phyloP scores from a whole-genome alignment of 2,888 invertebrate species.

The Sphecodes monilicornis region DNA sequence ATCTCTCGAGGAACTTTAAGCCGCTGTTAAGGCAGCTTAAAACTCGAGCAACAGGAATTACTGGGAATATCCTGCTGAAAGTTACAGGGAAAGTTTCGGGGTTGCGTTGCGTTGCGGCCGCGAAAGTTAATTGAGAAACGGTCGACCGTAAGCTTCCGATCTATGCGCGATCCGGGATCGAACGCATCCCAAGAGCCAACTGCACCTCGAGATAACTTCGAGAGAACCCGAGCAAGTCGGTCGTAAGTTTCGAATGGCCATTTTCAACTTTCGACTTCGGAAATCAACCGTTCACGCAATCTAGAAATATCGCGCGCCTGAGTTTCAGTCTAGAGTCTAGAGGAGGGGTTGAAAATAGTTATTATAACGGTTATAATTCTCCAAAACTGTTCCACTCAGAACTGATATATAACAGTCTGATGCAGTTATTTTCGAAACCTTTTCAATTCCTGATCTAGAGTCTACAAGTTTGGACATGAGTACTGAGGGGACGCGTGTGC shows the following conservation, averaged over 20 bases:
- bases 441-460: no score
- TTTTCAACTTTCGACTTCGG: not conserved
- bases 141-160: conserved; percentile 53
- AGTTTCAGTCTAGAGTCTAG: no score
- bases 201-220: conserved; percentile 3
- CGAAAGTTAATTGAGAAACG: conserved; percentile 70
- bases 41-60: conserved; percentile 73
- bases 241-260: not conserved
- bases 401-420: no score
- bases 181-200: conserved; percentile 4
- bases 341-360: no score
- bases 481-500: no score
- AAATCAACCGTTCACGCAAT: not conserved
- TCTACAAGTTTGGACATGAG: no score
- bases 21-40: conserved; percentile 73
- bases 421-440: no score
- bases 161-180: conserved; percentile 43
- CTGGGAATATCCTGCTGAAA: conserved; percentile 63
- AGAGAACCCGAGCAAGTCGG: not conserved
- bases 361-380: no score
- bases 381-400: no score
- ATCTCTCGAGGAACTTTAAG: conserved; percentile 72
- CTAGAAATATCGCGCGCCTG: not conserved
- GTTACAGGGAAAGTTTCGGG: conserved; percentile 62
- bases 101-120: conserved; percentile 50